phyloP scores from a whole-genome alignment of 1,140 invertebrate genomes.

The Drosophila burlai region DNA sequence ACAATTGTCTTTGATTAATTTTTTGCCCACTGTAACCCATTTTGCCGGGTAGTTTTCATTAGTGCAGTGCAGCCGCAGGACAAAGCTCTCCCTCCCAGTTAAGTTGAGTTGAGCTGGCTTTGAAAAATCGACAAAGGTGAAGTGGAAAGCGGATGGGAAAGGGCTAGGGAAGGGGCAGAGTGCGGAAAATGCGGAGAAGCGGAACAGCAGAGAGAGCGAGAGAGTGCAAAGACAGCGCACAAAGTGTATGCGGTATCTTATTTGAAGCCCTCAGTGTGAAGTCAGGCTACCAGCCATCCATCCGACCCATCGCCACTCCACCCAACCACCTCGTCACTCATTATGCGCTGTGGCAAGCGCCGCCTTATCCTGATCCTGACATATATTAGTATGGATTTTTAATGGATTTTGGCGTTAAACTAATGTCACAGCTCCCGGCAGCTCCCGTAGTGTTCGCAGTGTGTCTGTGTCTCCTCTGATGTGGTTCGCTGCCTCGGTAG shows the following conservation, averaged over 20 bases:
- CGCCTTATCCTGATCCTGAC: conserved; percentile 71
- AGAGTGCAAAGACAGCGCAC: conserved; percentile 63
- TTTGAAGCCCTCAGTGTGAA: conserved; percentile 56
- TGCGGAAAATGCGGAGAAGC: conserved; percentile 12
- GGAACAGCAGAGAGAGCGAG: neutral
- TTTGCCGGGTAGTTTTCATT: conserved; percentile 42
- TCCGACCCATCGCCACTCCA: neutral
- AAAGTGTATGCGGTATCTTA: conserved; percentile 67
- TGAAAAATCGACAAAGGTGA: conserved; percentile 77
- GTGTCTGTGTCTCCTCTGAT: conserved; percentile 44
- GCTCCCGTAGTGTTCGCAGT: conserved; percentile 10
- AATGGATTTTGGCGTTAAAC: conserved; percentile 81
- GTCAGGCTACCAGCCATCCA: conserved; percentile 10
- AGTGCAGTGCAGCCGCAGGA: conserved; percentile 41
- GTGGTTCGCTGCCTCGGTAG: conserved; percentile 36
- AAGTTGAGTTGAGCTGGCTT: conserved; percentile 26
- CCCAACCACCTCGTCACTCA: conserved; percentile 61
- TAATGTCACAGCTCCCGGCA: conserved; percentile 66
- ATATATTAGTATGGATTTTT: conserved; percentile 84
- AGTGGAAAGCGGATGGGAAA: conserved; percentile 18
- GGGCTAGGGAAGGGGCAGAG: neutral
- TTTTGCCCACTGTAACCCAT: neutral
- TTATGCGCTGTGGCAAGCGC: conserved; percentile 73
- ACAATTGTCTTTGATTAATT: conserved; percentile 22
- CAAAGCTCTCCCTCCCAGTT: conserved; percentile 1